Evolutionary conservation across 2,888 invertebrate genomes (phyloP).

Genomic region (Ischnura elegans): DNA sequence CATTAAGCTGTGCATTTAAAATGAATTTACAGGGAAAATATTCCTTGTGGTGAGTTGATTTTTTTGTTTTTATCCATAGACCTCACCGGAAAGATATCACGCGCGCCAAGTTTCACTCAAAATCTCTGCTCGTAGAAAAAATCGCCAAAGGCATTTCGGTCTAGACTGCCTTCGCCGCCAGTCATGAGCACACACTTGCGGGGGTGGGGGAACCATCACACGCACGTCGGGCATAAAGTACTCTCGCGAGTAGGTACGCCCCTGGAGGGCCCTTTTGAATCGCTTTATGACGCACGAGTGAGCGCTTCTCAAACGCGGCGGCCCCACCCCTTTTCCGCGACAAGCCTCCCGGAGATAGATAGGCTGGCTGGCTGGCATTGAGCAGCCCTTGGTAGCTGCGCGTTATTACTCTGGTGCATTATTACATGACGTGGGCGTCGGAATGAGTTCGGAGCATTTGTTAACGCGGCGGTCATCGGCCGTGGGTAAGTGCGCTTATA

Average conservation of each 20-base stretch:
- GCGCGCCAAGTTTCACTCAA: too few relatives aligned
- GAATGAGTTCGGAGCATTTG: background rate
- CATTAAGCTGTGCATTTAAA: background rate
- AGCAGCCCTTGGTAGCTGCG: background rate
- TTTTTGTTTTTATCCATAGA: too few relatives aligned
- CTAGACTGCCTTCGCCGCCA: background rate
- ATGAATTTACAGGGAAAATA: too few relatives aligned
- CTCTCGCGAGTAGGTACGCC: background rate
- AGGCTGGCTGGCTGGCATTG: background rate
- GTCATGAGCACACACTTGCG: background rate
- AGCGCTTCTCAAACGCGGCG: background rate
- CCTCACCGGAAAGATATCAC: too few relatives aligned
- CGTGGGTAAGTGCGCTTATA: too few relatives aligned
- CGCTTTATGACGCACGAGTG: background rate
- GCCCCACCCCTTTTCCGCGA: background rate
- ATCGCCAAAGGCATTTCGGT: background rate
- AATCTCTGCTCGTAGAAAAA: too few relatives aligned
- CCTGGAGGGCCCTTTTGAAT: constrained; percentile 7
- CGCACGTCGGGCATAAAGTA: background rate
- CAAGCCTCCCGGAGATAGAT: background rate
- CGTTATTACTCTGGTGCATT: background rate
- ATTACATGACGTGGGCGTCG: background rate
- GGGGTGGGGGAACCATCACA: background rate
- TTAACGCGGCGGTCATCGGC: background rate
- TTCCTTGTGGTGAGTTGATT: too few relatives aligned